Conservation (phyloP, 2,888 invertebrate species). For the Chirona hameri region DNA sequence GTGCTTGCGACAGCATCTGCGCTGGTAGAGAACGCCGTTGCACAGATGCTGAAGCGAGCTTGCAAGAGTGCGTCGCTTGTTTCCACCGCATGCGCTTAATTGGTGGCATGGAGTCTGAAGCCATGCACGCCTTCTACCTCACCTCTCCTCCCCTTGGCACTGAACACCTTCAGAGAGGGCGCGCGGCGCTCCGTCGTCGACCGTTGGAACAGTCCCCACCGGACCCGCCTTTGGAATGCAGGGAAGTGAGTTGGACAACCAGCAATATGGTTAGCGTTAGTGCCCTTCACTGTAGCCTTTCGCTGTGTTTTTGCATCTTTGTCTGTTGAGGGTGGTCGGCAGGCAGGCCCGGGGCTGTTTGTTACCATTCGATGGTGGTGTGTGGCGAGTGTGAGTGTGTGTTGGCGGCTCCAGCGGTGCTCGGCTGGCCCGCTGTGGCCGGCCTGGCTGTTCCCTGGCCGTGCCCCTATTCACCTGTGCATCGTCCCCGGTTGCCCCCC, state of each 20-base stretch:
- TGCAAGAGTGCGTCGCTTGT: no score
- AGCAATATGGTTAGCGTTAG: conserved; percentile 2
- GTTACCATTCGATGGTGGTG: neutral
- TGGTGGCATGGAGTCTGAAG: no score
- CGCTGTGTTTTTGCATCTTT: conserved; percentile 23
- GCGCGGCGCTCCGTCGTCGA: neutral
- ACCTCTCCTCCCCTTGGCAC: neutral
- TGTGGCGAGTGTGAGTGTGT: neutral
- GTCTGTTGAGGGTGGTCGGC: neutral
- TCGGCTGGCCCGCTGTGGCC: no score
- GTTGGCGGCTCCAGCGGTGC: no score
- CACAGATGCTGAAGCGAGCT: no score
- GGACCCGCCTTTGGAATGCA: neutral
- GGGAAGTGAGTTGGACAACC: neutral
- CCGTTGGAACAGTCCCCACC: neutral
- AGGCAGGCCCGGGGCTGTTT: neutral
- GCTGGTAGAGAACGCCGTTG: no score
- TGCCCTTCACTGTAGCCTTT: neutral
- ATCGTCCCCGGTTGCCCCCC: no score
- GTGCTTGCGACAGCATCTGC: no score
- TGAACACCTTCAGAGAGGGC: neutral
- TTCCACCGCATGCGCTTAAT: no score
- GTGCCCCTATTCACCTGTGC: no score
- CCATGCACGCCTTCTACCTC: neutral
- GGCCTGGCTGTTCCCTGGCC: no score